Evolutionary conservation across 2,888 invertebrate genomes (phyloP), one percentile per base, ranked within the genome.

Genomic region (Cheilosia vulpina): DNA sequence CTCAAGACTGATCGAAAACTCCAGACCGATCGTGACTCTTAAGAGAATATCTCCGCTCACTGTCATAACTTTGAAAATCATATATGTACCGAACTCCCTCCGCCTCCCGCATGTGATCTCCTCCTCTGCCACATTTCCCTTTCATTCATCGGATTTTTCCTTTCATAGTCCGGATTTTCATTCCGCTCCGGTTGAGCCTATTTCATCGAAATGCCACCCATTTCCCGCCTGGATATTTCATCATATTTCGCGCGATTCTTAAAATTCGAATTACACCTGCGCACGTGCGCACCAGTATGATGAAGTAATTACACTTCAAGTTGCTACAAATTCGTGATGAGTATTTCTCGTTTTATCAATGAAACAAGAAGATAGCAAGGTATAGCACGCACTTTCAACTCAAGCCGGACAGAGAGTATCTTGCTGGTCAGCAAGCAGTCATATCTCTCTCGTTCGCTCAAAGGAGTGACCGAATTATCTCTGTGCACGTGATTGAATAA

Each of bases 341-440:
- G 65, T 65, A 52, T 21, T 24, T 24, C 15, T 69, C 38, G 58
- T 41, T 84, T 84, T 80, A 84, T 84, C 80, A 84, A 80, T 80
- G 83, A 75, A 79, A 19, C 27, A 38, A 50, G 24, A 13, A 43
- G 43, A 65, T 58, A n/a, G n/a, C n/a, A n/a, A n/a, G 75, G 73
- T 84, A 84, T 76, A 71, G 84, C 69, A 84, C 84, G 84, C 80
- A 84, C 84, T 84, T 80, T 75, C 65, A 72, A 60, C 82, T 65
- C 60, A 47, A 68, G 19, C 9, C 27, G 53, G n/a, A 68, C 38
- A 27, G 41, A 65, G 24, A n/a, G 2, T 2, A 15, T 17, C 17
- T 47, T 47, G 19, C 47, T 47, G 19, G 17, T 47, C 52, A 24
- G 15, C 47, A 55, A 65, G 57, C 68, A 77, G 65, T 65, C 63